These are phyloP conservation scores for Pseudobourletiella spinata DNA, from an alignment of 1,140 invertebrate species.

Conservation along the genomic window DNA sequence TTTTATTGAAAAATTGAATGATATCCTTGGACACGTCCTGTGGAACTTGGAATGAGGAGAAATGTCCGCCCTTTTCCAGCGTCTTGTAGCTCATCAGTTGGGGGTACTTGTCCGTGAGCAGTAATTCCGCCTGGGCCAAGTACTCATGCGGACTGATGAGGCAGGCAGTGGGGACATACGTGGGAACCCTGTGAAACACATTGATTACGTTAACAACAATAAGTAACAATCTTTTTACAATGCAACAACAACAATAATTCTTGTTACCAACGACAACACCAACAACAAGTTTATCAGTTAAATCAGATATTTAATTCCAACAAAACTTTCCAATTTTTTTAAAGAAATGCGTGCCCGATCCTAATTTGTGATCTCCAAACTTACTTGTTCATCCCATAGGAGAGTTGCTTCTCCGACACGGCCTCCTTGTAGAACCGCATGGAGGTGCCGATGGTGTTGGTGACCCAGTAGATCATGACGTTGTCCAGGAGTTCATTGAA, in stretches of 20 bases:
- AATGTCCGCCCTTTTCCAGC: slow-evolving; percentile 18
- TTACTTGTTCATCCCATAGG: slow-evolving; percentile 2
- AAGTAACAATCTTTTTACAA: slow-evolving; percentile 40
- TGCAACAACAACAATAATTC: slow-evolving; percentile 48
- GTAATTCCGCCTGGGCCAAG: slow-evolving; percentile 32
- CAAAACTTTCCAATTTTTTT: background rate
- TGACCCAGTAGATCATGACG: slow-evolving; percentile 49
- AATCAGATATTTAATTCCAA: slow-evolving; percentile 36
- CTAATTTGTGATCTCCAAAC: no score
- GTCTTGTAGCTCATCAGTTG: slow-evolving; percentile 15
- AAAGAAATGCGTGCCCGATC: background rate
- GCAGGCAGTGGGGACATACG: slow-evolving; percentile 17
- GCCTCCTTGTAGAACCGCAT: slow-evolving; percentile 44
- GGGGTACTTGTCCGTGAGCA: slow-evolving; percentile 17
- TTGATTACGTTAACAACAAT: slow-evolving; percentile 39
- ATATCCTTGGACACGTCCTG: slow-evolving; percentile 12
- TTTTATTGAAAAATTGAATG: slow-evolving; percentile 5
- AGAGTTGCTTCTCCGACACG: slow-evolving; percentile 36
- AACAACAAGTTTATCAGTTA: slow-evolving; percentile 42
- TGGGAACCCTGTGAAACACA: slow-evolving; percentile 6
- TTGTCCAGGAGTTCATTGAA: slow-evolving; percentile 49
- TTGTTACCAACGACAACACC: slow-evolving; percentile 48
- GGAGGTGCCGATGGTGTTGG: slow-evolving; percentile 42
- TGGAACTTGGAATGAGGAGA: slow-evolving; percentile 14
- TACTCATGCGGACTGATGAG: slow-evolving; percentile 42